Base-by-base conservation (phyloP, 2,797 vertebrate species). In the Tokudaia muenninki region DNA sequence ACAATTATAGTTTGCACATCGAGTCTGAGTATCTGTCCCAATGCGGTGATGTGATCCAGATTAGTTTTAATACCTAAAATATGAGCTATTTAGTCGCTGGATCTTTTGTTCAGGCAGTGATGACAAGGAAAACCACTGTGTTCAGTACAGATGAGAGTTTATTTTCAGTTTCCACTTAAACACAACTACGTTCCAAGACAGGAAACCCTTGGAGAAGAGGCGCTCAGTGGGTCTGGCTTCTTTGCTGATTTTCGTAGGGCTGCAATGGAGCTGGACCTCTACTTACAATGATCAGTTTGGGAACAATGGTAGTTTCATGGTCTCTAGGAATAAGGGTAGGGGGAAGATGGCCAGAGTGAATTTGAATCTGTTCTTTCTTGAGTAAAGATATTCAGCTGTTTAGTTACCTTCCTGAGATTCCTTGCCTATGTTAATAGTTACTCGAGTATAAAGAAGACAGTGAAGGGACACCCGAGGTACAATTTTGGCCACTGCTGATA, bases 401-500 rank as follows among this genome's bases (percentile, higher is more conserved):
- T 95, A 91, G 70, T 41, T 84, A 41, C 21, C 65, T 82, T 41
- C 21, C 41, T 94, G 67, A 52, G 72, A 75, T 83, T 93, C 94
- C 24, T 8, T 74, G 90, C n/a, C 84, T 50, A 17, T 96, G 14
- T 59, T 90, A 44, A 41, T 82, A 17, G 44, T 94, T 94, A 9
- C 77, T 81, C 55, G 31, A 74, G 8, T 77, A 14, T 57, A 34
- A 86, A 96, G 52, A 87, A 86, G 52, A 90, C 93, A 96, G 81
- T 50, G 84, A 61, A 90, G 14, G 11, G 80, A 94, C 78, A 19
- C 50, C 16, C 0, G 19, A 87, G 11, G 3, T 94, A 75, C 44
- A 80, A 29, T 72, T 93, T 90, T 47, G 41, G 77, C 93, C 81
- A 63, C 41, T 37, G 29, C 34, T 61, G 13, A 78, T n/a, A 3